These are phyloP conservation scores for Spinus pinus DNA, from an alignment of 2,797 vertebrate species.

Conservation along the genomic window DNA sequence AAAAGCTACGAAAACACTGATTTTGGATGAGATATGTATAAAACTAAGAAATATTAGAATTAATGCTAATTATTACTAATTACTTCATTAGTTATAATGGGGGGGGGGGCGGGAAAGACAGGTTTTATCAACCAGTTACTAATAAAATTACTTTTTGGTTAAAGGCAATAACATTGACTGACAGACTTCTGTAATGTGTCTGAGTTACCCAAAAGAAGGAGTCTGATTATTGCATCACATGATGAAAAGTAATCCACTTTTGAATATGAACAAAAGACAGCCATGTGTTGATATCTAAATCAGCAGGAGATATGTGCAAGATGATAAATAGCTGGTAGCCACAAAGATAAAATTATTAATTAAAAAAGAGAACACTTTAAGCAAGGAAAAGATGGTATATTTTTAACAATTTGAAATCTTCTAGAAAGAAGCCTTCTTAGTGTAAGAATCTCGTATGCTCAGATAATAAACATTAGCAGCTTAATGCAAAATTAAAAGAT, in stretches of 20 bases:
- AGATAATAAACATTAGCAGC: conserved; percentile 24
- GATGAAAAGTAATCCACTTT: not conserved
- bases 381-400: not conserved
- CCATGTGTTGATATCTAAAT: not conserved
- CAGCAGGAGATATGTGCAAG: not conserved
- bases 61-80: not conserved
- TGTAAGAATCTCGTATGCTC: not conserved
- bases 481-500: conserved; percentile 39
- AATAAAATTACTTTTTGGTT: not conserved
- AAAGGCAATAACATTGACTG: not conserved
- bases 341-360: not conserved
- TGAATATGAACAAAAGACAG: not conserved
- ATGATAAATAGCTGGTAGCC: not conserved
- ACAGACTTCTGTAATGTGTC: not conserved
- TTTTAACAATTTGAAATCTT: not conserved
- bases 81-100: not conserved
- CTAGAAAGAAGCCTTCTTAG: not conserved
- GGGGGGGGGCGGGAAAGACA: rapidly evolving
- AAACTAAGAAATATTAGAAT: not conserved
- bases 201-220: not conserved
- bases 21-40: not conserved
- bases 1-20: not conserved
- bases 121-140: not conserved
- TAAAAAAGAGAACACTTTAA: not conserved
- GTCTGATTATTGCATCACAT: not conserved